Evolutionary conservation across 1,140 invertebrate genomes (phyloP).

Genomic region (Littorina saxatilis): DNA sequence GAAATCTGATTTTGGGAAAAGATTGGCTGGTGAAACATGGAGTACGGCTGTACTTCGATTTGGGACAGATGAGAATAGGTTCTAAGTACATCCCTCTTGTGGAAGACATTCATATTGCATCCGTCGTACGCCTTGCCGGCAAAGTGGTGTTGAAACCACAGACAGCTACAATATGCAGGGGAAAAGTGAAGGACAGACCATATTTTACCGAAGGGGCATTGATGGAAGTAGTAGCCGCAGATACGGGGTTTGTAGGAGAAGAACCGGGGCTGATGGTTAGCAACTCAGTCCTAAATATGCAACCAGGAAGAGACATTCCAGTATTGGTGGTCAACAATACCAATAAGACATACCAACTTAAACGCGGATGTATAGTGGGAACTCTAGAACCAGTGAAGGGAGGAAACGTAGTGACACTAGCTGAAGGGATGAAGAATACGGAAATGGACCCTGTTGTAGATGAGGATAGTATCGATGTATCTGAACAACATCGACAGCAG

Average conservation of each 20-base stretch:
- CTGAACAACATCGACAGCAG: too few relatives aligned
- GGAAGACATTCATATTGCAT: conserved; percentile 43
- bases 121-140: conserved; percentile 6
- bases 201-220: background rate
- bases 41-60: too few relatives aligned
- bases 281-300: conserved; percentile 28
- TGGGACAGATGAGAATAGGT: too few relatives aligned
- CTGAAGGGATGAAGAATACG: background rate
- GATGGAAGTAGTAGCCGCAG: background rate
- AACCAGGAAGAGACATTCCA: conserved; percentile 13
- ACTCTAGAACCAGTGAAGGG: background rate
- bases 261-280: conserved; percentile 44
- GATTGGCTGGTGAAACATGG: too few relatives aligned
- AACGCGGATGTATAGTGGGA: conserved; percentile 30
- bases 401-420: background rate
- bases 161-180: conserved; percentile 24
- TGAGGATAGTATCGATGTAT: background rate
- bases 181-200: background rate
- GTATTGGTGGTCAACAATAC: conserved; percentile 38
- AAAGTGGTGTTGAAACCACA: conserved; percentile 32
- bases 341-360: conserved; percentile 31
- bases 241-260: conserved; percentile 16
- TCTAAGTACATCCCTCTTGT: conserved; percentile 38
- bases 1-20: too few relatives aligned
- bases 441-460: conserved; percentile 9